Conservation (phyloP, 2,113 vertebrate species). For the Morone saxatilis region DNA sequence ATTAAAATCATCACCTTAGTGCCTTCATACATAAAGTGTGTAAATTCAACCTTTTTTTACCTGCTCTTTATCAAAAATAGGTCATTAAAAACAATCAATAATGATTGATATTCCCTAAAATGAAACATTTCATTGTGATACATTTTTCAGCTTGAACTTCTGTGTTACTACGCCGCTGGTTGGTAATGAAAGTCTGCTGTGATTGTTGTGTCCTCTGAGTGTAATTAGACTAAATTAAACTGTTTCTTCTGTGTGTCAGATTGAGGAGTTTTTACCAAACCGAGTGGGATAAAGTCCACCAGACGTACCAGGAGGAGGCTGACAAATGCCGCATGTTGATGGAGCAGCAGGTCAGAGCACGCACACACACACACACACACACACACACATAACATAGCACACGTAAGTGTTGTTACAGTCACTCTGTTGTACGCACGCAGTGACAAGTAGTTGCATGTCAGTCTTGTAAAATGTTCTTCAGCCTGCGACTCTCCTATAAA, state of each 20-base stretch:
- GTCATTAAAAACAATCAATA: no score
- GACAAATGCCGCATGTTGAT: conserved; percentile 89
- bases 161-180: no score
- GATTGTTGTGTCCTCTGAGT: neutral
- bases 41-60: no score
- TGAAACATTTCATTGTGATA: no score
- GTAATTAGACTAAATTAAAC: no score
- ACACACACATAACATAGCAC: neutral
- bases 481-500: neutral
- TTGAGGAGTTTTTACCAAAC: conserved; percentile 91
- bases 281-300: conserved; percentile 94
- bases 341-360: conserved; percentile 90
- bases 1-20: no score
- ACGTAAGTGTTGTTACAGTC: neutral
- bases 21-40: no score
- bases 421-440: neutral
- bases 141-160: no score
- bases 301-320: conserved; percentile 92
- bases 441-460: neutral
- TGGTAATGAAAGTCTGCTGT: no score
- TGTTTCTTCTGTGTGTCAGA: conserved; percentile 45
- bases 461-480: conserved; percentile 1
- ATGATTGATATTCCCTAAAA: no score
- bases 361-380: conserved; percentile 10
- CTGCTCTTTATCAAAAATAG: no score